These are phyloP conservation scores for Takifugu ocellatus DNA, from an alignment of 2,797 vertebrate species.

Conservation along the genomic window DNA sequence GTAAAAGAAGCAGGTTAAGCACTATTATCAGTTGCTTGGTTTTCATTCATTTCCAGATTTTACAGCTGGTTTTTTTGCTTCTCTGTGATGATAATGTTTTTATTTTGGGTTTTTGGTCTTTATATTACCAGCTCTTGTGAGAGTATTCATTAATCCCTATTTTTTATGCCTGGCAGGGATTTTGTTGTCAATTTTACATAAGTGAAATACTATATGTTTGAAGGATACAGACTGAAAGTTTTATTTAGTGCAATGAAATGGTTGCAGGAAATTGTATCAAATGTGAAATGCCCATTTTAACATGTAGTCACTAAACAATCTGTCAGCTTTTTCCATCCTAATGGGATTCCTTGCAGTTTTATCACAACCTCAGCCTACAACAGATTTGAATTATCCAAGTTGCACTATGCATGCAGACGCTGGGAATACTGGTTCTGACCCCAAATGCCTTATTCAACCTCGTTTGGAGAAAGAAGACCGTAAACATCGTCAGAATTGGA, in stretches of 20 bases:
- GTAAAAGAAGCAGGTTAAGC: slow-evolving; percentile 20
- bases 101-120: slow-evolving; percentile 32
- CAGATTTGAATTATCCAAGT: background rate
- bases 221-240: background rate
- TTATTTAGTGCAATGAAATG: slow-evolving; percentile 1
- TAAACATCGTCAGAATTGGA: slow-evolving; percentile 8
- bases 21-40: slow-evolving; percentile 16
- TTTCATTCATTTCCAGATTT: slow-evolving; percentile 13
- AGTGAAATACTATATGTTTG: background rate
- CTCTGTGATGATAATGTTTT: slow-evolving; percentile 30
- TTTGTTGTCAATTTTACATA: slow-evolving; percentile 1
- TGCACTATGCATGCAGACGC: slow-evolving; percentile 26
- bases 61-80: slow-evolving; percentile 11
- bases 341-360: slow-evolving; percentile 19
- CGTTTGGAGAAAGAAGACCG: background rate
- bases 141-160: background rate
- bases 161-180: slow-evolving; percentile 1
- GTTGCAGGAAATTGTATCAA: background rate
- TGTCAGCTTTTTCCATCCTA: slow-evolving; percentile 19
- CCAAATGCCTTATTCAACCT: slow-evolving; percentile 17
- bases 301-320: slow-evolving; percentile 1
- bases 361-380: background rate
- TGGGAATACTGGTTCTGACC: slow-evolving; percentile 10
- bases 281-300: background rate
- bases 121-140: slow-evolving; percentile 6